Percentiles rank a stretch among this genome's conserved stretches.
Evolutionary conservation across 1,140 invertebrate species (phyloP).

Genomic region (Psix sp.): DNA sequence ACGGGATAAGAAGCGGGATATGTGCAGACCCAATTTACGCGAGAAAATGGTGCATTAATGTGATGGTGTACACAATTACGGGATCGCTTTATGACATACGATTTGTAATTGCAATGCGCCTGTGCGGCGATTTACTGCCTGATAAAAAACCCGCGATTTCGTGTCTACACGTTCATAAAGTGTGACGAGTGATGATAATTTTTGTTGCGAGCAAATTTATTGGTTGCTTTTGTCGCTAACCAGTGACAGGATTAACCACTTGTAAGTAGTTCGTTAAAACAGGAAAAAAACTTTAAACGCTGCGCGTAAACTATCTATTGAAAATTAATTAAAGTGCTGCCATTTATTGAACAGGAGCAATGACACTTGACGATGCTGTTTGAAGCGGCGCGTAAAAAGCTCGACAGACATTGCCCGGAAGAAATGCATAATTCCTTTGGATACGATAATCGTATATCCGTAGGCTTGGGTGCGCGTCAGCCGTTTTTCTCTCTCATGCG

Average conservation of each 20-base stretch:
- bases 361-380: slow-evolving; percentile 49
- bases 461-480: slow-evolving; percentile 24
- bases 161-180: too few relatives aligned
- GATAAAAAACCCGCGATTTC: too few relatives aligned
- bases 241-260: slow-evolving; percentile 26
- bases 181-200: too few relatives aligned
- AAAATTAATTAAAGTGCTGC: slow-evolving; percentile 41
- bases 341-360: slow-evolving; percentile 48
- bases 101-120: too few relatives aligned
- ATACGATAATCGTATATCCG: slow-evolving; percentile 47
- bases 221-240: slow-evolving; percentile 38
- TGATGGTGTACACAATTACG: too few relatives aligned
- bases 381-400: slow-evolving; percentile 35
- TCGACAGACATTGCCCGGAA: slow-evolving; percentile 43
- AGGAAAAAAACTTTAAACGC: slow-evolving; percentile 13
- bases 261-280: slow-evolving; percentile 30
- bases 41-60: too few relatives aligned
- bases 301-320: slow-evolving; percentile 34
- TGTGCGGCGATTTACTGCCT: too few relatives aligned
- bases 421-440: slow-evolving; percentile 53
- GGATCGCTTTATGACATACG: too few relatives aligned
- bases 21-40: too few relatives aligned
- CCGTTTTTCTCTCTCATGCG: slow-evolving; percentile 22
- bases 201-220: slow-evolving; percentile 32
- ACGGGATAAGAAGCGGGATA: too few relatives aligned